A percentile compares a stretch with the other conserved stretches of the same genome.
Conservation (phyloP, 2,113 vertebrate genomes). For the Stigmatopora nigra region DNA sequence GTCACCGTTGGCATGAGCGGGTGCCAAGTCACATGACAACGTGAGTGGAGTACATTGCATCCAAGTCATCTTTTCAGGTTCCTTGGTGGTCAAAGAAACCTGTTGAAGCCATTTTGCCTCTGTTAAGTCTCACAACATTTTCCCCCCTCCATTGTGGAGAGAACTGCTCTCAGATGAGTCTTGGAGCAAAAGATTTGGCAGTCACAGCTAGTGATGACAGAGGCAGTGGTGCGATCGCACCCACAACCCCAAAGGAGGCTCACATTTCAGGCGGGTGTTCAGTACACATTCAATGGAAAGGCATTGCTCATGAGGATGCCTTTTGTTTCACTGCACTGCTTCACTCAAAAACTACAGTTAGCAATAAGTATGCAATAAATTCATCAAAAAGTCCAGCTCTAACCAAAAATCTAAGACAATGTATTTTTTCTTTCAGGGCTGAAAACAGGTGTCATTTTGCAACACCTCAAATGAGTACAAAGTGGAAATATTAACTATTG, state of each 20-base stretch:
- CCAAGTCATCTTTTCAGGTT: constrained; percentile 64
- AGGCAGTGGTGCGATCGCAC: constrained; percentile 78
- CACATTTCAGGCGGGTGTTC: constrained; percentile 32
- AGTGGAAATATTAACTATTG: too few species aligned
- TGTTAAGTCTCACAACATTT: constrained; percentile 60
- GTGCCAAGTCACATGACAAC: constrained; percentile 71
- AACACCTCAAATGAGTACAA: too few species aligned
- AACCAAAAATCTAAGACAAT: too few species aligned
- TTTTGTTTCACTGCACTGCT: not conserved
- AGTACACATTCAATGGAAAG: not conserved
- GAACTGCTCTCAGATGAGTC: not conserved
- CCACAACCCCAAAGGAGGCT: constrained; percentile 72
- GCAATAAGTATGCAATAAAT: too few species aligned
- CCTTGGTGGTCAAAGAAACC: constrained; percentile 63
- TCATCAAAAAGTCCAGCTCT: too few species aligned
- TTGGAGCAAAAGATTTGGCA: constrained; percentile 67
- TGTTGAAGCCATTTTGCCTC: constrained; percentile 67
- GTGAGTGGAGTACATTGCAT: constrained; percentile 60
- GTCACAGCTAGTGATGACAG: constrained; percentile 77
- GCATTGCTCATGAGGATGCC: too few species aligned
- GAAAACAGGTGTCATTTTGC: too few species aligned
- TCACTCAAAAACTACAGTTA: too few species aligned
- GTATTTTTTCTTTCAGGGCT: too few species aligned
- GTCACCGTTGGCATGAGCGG: constrained; percentile 64
- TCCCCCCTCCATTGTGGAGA: constrained; percentile 70